Evolutionary conservation across 1,140 invertebrate species (phyloP), one percentile per base, ranked within the genome.

Genomic region (Drepana arcuata): DNA sequence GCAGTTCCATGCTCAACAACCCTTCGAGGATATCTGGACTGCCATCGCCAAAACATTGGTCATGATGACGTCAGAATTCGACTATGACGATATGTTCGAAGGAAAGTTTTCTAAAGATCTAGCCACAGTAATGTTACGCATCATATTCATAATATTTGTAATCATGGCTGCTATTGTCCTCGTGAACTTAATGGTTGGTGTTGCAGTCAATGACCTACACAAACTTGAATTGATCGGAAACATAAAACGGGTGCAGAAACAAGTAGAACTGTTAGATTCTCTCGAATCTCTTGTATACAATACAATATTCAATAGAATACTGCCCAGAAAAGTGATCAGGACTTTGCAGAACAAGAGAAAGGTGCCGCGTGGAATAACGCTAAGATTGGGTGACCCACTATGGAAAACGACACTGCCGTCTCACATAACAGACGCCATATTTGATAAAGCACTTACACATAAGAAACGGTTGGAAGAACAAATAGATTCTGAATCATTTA

Each of bases 191-290:
- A 82, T 89, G 67, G 85, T 89, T 6, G 88, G 87, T 54, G 77
- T 89, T 21, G 88, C 88, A 21, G 88, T 89, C 11, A 89, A 86
- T 46, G 88, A 90, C 48, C 88, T 89, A 12, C 84, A 86, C 50
- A 85, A 85, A 42, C 64, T 89, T 31, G 79, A 87, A 59, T 73
- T 84, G 6, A 56, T 84, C 24, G 86, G 86, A 2, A 85, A 85
- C 41, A 81, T 84, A 5, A 54, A 67, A 29, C 66, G 83, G 38
- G 32, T 84, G 6, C 75, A 53, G 0, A 81, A 84, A 34, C 84
- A 84, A 59, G 79, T 84, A 2, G 75, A 78, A 11, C 83, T 85
- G 30, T 53, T 84, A 6, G 60, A 63, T 10, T 75, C 67, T 13
- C 40, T 84, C 14, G 81, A 84, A 14, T 68, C 67, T 34, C 46